Base-by-base conservation (phyloP, 2,797 vertebrate genomes). In the Bradypodion pumilum region DNA sequence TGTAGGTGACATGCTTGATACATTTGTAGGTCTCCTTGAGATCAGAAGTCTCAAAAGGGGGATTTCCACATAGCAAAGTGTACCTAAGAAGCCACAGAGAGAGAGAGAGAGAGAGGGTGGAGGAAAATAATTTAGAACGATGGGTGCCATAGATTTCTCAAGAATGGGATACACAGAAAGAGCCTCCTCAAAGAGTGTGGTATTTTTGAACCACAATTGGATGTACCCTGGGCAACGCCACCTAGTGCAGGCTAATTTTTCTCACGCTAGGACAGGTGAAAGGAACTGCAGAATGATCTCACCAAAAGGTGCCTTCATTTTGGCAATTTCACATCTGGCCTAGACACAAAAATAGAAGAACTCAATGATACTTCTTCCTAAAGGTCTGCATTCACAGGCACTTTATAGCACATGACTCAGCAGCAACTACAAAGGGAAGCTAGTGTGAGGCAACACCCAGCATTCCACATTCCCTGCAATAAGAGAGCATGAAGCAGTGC, bases 1-100 rank as follows among this genome's bases (percentile, higher is more conserved):
- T 97, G 93, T 98, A 99, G 37, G 96, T 96, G 81, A 98, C 98
- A 87, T 99, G 98, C 92, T 99, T 99, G 92, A 99, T 99, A 88
- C 98, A 99, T 87, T 97, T 97, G 93, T 99, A 99, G 0, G 99
- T 99, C 94, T 99, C 98, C 92, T 99, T 99, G 89, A 99, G 96
- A 95, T 99, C 98, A 0, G 97, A 97, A 0, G 98, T 99, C 96
- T 99, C 98, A 42, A 99, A 99, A 1, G 99, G 99, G 89, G 99
- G 99, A 78, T 91, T 99, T 75, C 99, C 99, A 85, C 98, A 99
- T 44, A 99, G 96, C 88, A 99, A 94, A 0, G 99, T 99, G 94
- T 99, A 99, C 98, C 99, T 99, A 91, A 73, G 75, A 87, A 69
- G 76, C n/a, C 21, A 21, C 3, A 70, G 29, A 29, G 73, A 29